Conservation (phyloP, 2,888 invertebrate genomes). For the Zaprionus bogoriensis region DNA sequence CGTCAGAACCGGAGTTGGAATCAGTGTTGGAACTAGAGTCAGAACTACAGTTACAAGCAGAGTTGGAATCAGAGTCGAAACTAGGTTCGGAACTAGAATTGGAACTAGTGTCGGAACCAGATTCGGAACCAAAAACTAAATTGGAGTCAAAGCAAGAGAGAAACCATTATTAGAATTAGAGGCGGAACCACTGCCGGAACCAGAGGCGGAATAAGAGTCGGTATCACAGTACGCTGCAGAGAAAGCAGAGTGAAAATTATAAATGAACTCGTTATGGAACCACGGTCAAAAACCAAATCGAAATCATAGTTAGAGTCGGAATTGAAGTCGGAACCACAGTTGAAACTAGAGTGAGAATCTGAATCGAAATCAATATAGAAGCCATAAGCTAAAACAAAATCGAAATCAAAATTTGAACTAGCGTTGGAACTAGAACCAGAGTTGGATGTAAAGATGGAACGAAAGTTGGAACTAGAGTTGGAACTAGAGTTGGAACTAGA, state of each 20-base stretch:
- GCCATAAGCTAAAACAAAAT: too few species aligned
- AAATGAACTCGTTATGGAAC: too few species aligned
- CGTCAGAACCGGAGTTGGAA: background rate
- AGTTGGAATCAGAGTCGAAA: background rate
- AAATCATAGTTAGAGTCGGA: too few species aligned
- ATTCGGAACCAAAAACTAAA: background rate
- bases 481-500: background rate
- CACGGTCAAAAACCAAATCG: too few species aligned
- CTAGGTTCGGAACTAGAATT: background rate
- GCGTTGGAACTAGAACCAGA: background rate
- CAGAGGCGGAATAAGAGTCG: background rate
- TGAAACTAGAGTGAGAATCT: too few species aligned
- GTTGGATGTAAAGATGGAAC: too few species aligned
- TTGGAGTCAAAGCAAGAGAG: background rate
- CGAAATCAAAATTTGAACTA: too few species aligned
- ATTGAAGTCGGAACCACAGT: too few species aligned
- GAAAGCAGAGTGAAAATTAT: too few species aligned
- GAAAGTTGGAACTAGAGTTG: background rate
- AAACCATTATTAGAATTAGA: background rate
- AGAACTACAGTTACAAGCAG: too few species aligned
- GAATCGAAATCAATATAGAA: too few species aligned
- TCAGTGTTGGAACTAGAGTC: background rate
- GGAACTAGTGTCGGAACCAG: background rate
- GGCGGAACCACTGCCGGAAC: background rate
- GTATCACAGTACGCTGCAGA: too few species aligned